These are phyloP conservation scores for Oreochromis mossambicus DNA, from an alignment of 2,797 vertebrate species.

Conservation along the genomic window DNA sequence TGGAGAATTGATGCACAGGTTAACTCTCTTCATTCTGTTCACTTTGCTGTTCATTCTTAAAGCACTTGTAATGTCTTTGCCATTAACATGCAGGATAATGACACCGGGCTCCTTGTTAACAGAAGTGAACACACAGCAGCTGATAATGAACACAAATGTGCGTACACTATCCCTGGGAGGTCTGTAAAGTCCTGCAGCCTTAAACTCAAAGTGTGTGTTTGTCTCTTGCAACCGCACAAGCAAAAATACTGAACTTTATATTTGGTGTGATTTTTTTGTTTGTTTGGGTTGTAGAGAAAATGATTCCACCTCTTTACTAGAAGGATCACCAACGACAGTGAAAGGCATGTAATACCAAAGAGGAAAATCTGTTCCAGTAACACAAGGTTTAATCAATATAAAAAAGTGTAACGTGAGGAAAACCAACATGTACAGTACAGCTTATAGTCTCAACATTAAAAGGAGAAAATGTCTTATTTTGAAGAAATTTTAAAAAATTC, in stretches of 20 bases:
- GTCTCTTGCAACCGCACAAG: not conserved
- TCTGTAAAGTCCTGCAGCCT: not conserved
- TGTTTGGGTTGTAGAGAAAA: not conserved
- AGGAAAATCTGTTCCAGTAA: not conserved
- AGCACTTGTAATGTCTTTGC: not conserved
- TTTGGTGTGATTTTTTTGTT: not conserved
- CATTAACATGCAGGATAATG: not conserved
- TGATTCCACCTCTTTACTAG: not conserved
- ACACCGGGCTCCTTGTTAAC: not conserved
- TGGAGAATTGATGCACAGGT: not conserved
- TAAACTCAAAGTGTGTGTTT: not conserved
- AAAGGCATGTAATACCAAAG: not conserved
- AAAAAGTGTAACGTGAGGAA: not conserved
- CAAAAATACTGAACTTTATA: not conserved
- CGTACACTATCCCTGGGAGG: not conserved
- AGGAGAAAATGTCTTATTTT: not conserved
- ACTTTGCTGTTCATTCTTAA: not conserved
- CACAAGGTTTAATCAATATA: not conserved
- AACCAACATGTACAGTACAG: not conserved
- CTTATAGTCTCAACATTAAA: not conserved
- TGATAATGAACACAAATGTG: not conserved
- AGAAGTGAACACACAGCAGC: not conserved
- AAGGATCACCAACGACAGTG: not conserved
- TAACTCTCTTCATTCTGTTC: not conserved
- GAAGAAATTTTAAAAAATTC: accelerated